A percentile compares a stretch with the other conserved stretches of the same genome.
phyloP scores from a whole-genome alignment of 2,113 vertebrate species.

The Phodopus roborovskii region DNA sequence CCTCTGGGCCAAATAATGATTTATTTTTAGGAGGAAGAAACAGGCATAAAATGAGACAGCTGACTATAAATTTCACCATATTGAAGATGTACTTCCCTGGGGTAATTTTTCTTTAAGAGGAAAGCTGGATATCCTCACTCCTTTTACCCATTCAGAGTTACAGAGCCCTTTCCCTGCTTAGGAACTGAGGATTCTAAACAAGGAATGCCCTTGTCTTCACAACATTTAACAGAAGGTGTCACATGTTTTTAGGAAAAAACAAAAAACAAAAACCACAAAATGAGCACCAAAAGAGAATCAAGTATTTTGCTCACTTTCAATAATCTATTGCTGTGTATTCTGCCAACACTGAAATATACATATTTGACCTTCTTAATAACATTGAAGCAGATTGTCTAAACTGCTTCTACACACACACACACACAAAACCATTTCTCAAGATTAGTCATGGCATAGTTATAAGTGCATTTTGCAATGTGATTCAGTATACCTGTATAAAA shows the following conservation, averaged over 20 bases:
- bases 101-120: background rate
- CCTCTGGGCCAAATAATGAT: background rate
- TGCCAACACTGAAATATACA: background rate
- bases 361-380: background rate
- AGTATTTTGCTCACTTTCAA: background rate
- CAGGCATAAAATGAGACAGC: background rate
- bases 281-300: background rate
- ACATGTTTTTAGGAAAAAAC: background rate
- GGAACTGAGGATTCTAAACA: background rate
- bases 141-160: background rate
- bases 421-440: background rate
- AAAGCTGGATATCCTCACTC: background rate
- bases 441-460: background rate
- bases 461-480: slow-evolving; percentile 1
- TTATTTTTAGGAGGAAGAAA: slow-evolving; percentile 34
- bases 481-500: background rate
- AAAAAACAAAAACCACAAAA: background rate
- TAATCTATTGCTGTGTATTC: background rate
- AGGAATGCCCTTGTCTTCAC: background rate
- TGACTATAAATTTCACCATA: slow-evolving; percentile 19
- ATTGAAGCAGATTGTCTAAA: background rate
- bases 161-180: background rate
- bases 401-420: background rate
- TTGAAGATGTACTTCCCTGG: background rate
- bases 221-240: background rate